Evolutionary conservation across 2,888 invertebrate species (phyloP).

Genomic region (Brachypalpus laphriformis): DNA sequence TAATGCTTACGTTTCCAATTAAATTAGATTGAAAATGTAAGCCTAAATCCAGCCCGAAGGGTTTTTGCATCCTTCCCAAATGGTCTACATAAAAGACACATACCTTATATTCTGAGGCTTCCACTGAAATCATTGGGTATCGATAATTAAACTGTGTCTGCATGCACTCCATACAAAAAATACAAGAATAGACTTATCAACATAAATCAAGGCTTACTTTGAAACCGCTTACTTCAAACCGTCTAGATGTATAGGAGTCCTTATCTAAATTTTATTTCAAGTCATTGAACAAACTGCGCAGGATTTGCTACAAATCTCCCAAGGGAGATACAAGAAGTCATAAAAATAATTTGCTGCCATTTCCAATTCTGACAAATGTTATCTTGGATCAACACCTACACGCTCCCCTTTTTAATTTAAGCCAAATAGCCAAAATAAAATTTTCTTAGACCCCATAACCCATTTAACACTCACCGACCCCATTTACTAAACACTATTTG

Average conservation of each 20-base stretch:
- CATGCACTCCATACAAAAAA: too few species aligned
- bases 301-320: not conserved
- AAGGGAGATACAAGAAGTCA: not conserved
- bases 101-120: too few species aligned
- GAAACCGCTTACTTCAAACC: not conserved
- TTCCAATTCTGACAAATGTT: slow-evolving; percentile 1
- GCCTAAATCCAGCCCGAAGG: too few species aligned
- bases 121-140: too few species aligned
- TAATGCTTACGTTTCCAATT: too few species aligned
- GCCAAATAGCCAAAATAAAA: slow-evolving; percentile 29
- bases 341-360: not conserved
- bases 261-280: not conserved
- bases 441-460: slow-evolving; percentile 29
- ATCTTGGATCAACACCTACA: not conserved
- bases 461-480: slow-evolving; percentile 30
- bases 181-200: too few species aligned
- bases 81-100: too few species aligned
- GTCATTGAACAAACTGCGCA: not conserved
- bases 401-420: slow-evolving; percentile 31
- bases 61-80: too few species aligned
- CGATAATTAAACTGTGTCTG: too few species aligned
- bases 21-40: too few species aligned
- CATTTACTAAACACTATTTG: slow-evolving; percentile 28
- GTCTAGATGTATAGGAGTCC: not conserved
- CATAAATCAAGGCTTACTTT: too few species aligned